Base-by-base conservation (phyloP, 2,797 vertebrate genomes). In the Limosa lapponica region DNA sequence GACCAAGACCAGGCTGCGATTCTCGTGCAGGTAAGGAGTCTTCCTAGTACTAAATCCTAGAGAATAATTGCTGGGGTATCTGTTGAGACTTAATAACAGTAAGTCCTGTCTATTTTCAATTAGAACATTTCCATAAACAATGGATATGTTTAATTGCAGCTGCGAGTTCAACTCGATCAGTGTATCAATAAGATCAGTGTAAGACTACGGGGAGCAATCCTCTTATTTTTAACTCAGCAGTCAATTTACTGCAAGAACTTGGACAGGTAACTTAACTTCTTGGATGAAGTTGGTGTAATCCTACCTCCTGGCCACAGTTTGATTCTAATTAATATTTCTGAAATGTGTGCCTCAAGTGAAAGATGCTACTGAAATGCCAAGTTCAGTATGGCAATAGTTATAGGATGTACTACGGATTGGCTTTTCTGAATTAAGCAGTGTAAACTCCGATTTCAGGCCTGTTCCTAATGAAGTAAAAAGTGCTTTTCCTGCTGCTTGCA, bases 1-100 rank as follows among this genome's bases (percentile, higher is more conserved):
- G 97, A 98, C 2, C 94, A 89, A 8, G 99, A 99, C 66, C 96
- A 98, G 0, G 98, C 98, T 71, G 98, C 98, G 0, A 62, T 99
- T 84, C 98, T 99, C 6, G 98, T 99, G 73, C 99, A 99, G 98
- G 99, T 99, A 88, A 83, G 82, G 16, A 20, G 22, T 6, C 19
- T 24, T 34, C 13, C 15, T n/a, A 30, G 25, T 8, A 12, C 61
- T 43, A 43, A 43, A 16, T 3, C 3, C 11, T 18, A 28, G 8
- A 39, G 10, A 24, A 2, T 43, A n/a, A 39, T 6, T 51, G 8
- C 11, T 58, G 20, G 11, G 37, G 32, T 10, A 23, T 10, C 34
- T 10, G 1, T 16, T 51, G 24, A 20, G 34, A 24, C 6, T 44
- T 73, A 64, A 82, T 11, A 6, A 14, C 70, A 78, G 13, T 3